Evolutionary conservation across 1,140 invertebrate species (phyloP).

Genomic region (Nylanderia fulva): DNA sequence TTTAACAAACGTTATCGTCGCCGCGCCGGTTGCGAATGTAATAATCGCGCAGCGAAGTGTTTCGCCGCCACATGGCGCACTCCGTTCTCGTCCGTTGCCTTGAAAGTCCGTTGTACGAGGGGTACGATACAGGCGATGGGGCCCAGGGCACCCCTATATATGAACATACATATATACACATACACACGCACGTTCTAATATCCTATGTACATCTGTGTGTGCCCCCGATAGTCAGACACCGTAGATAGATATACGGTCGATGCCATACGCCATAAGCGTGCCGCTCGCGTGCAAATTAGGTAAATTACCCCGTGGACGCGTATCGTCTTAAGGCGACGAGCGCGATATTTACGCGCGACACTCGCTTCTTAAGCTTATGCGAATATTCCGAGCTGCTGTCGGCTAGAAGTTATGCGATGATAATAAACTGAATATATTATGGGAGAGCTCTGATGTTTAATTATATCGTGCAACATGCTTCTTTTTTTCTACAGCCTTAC

Average conservation of each 20-base stretch:
- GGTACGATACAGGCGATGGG: slow-evolving; percentile 46
- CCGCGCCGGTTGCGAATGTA: slow-evolving; percentile 44
- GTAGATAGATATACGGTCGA: not conserved
- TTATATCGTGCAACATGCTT: not conserved
- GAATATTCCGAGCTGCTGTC: not conserved
- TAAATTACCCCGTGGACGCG: slow-evolving; percentile 22
- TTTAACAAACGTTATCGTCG: slow-evolving; percentile 58
- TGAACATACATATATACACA: too few relatives aligned
- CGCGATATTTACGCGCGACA: not conserved
- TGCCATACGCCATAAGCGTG: slow-evolving; percentile 35
- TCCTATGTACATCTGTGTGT: slow-evolving; percentile 33
- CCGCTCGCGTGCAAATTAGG: slow-evolving; percentile 52
- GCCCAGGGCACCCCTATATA: slow-evolving; percentile 54
- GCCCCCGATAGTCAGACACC: slow-evolving; percentile 27
- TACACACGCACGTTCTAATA: slow-evolving; percentile 19
- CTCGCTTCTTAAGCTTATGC: not conserved
- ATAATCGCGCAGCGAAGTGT: slow-evolving; percentile 36
- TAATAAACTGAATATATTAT: not conserved
- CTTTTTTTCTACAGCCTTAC: too few relatives aligned
- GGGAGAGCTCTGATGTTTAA: not conserved
- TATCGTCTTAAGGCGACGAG: not conserved
- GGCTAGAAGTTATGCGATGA: not conserved
- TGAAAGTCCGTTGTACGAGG: slow-evolving; percentile 73
- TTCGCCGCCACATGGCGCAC: slow-evolving; percentile 55
- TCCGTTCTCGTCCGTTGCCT: slow-evolving; percentile 76